These are phyloP conservation scores for Ypsolopha sequella DNA, from an alignment of 2,888 invertebrate genomes.

Conservation along the genomic window DNA sequence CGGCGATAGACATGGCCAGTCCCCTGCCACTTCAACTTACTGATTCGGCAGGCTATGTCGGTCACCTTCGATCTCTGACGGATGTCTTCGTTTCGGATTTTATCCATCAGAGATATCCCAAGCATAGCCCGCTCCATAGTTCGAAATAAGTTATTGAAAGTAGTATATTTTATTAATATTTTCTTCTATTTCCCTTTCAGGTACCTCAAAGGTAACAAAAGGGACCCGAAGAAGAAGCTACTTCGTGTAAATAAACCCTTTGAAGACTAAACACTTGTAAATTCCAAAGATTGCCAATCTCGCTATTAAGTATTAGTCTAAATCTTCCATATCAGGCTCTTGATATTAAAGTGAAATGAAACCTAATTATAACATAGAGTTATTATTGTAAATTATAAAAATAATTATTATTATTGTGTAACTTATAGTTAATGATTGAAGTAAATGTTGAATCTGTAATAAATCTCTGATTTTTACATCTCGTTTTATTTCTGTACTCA, in stretches of 20 bases:
- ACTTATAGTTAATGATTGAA: neutral
- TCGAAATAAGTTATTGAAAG: too few relatives aligned
- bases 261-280: constrained; percentile 20
- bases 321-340: constrained; percentile 46
- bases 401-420: neutral
- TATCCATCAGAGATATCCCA: too few relatives aligned
- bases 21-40: too few relatives aligned
- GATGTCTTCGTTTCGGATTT: too few relatives aligned
- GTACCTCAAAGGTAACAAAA: constrained; percentile 57
- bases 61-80: too few relatives aligned
- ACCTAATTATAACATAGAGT: neutral
- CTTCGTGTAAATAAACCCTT: constrained; percentile 16
- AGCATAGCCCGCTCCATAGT: too few relatives aligned
- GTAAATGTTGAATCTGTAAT: constrained; percentile 3
- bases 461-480: constrained; percentile 1
- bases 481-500: neutral
- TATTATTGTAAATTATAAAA: neutral
- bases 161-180: too few relatives aligned
- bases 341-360: neutral
- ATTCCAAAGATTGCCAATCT: constrained; percentile 41
- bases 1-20: too few relatives aligned
- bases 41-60: too few relatives aligned
- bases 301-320: constrained; percentile 13
- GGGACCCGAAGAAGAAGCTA: constrained; percentile 13
- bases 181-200: constrained; percentile 26